Percentiles rank a stretch among this genome's conserved stretches.
phyloP scores from a whole-genome alignment of 1,140 invertebrate species.

The Scaptodrosophila lebanonensis region DNA sequence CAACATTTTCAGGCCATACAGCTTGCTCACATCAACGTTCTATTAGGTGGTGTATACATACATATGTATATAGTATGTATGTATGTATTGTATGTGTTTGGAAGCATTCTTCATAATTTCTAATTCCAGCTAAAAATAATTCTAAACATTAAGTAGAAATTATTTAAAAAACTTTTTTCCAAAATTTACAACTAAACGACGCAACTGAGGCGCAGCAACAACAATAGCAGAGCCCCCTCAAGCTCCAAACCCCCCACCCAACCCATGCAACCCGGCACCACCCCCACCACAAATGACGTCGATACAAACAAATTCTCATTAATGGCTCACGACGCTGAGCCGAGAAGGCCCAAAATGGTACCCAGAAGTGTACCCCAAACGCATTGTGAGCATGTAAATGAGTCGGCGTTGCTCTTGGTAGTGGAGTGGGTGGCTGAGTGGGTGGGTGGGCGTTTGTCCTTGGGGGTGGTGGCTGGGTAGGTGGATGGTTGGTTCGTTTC shows the following conservation, averaged over 20 bases:
- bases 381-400: slow-evolving; percentile 65
- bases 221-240: not conserved
- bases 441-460: slow-evolving; percentile 5
- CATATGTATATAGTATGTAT: too few species aligned
- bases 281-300: slow-evolving; percentile 48
- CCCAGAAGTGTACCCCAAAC: slow-evolving; percentile 34
- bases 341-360: slow-evolving; percentile 42
- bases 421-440: slow-evolving; percentile 33
- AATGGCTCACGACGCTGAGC: slow-evolving; percentile 49
- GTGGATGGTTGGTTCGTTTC: slow-evolving; percentile 3
- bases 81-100: slow-evolving; percentile 44
- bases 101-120: slow-evolving; percentile 68
- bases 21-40: slow-evolving; percentile 6
- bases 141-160: slow-evolving; percentile 73
- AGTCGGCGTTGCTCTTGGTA: slow-evolving; percentile 41
- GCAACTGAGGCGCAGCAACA: slow-evolving; percentile 6
- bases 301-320: slow-evolving; percentile 75
- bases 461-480: slow-evolving; percentile 2
- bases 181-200: slow-evolving; percentile 63
- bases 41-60: too few species aligned
- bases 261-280: not conserved
- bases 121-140: slow-evolving; percentile 69
- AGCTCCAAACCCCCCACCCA: not conserved
- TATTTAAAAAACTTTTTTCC: slow-evolving; percentile 63
- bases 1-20: slow-evolving; percentile 35